Evolutionary conservation across 1,140 invertebrate genomes (phyloP), one percentile per base, ranked within the genome.

Genomic region (Diachasmimorpha longicaudata): DNA sequence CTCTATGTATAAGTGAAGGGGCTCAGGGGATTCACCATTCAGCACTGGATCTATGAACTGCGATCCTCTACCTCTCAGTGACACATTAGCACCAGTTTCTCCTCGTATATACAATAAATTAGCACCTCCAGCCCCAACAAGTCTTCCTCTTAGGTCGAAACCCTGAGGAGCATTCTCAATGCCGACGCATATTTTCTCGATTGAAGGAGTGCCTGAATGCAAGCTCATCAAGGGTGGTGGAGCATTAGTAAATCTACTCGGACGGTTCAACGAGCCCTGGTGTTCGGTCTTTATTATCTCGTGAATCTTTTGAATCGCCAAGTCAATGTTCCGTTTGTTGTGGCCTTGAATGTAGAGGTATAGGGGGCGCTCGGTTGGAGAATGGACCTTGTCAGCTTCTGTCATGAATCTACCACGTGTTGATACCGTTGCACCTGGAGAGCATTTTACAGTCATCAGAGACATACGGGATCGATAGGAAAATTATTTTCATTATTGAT

Each of bases 1-100:
- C 91, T 95, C 93, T 78, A 95, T 90, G 81, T 92, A 93, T 75
- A 96, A 90, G 87, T 95, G 94, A 82, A 96, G 89, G n/a, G 94
- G 94, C 84, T 96, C 94, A 77, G 92, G 90, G 79, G 93, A 93
- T 86, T 96, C 94, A 78, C 88, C 83, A 42, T 92, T 92, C 74
- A 91, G 86, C 70, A 83, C 83, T 21, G 91, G 87, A 81, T 94
- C 93, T 16, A 92, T 81, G 83, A 91, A 93, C 70, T 92, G 92
- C 1, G 93, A 94, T 21, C 92, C 92, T 80, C 92, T 91, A 63
- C 93, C 94, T 82, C 94, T 90, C 67, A 96, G 87, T 0, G 93
- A 93, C 16, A 95, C 93, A 78, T 91, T 92, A 5, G 93, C 93
- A 74, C 94, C 94, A 23, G 94, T 95, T 88, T 95, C 94, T 44